Evolutionary conservation across 1,140 invertebrate genomes (phyloP), one percentile per base, ranked within the genome.

Genomic region (Drosophila watanabei): DNA sequence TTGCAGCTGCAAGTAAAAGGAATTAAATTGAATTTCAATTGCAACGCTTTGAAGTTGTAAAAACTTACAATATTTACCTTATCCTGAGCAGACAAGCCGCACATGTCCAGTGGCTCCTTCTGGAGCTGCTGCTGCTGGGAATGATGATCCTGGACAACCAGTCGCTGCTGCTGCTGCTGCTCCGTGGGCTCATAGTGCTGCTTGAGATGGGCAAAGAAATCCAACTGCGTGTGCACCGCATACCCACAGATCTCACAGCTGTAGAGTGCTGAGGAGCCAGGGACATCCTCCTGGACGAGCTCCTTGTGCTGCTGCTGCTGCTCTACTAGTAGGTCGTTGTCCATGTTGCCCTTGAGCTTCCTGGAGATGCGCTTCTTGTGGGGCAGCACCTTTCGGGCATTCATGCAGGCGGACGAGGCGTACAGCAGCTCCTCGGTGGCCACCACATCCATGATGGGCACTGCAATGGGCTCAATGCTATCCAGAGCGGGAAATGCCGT

Each of bases 191-290:
- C 96, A 93, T 97, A 97, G 89, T 97, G 96, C 46, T 93, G 92
- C 93, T 97, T 97, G 5, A 97, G 93, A 91, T 97, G 96, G 78
- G 96, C 95, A 91, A 97, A 97, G 85, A 97, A 97, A 64, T 95
- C 95, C 24, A 96, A 89, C 81, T 97, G 96, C 70, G 95, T 95
- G 39, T 92, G 93, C 86, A 95, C 95, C 30, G 93, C 94, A 71
- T 94, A 94, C 32, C 94, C 94, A 84, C 96, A 97, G 8, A 97
- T 92, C 92, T 97, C 95, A 87, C 96, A 97, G 59, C 94, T 94
- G 76, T 96, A 96, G 11, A 82, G 69, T 9, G 84, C 41, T 1
- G 70, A 5, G 10, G 54, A 57, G 20, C 33, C 35, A 0, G 72
- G n/a, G 24, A 76, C 58, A 18, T 75, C 69, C 56, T 75, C 69